Conservation (phyloP, 2,888 invertebrate species). For the Isotomurus palustris region DNA sequence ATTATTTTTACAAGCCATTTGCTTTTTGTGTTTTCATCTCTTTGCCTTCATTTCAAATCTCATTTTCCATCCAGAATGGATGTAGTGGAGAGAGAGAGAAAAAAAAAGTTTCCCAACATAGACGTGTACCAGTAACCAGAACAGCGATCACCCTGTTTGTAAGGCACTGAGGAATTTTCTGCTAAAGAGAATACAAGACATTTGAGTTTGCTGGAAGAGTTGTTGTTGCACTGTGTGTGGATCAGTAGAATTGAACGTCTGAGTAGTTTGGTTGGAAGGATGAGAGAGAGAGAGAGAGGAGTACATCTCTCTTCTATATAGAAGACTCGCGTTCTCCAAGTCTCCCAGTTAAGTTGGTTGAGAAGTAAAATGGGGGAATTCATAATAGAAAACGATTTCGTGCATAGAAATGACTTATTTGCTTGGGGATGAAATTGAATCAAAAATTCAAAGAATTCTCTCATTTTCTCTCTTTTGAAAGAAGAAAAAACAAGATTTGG, state of each 20-base stretch:
- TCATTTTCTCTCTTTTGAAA: conserved; percentile 42
- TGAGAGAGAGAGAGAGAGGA: background rate
- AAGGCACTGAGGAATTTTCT: too few relatives aligned
- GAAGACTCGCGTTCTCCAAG: background rate
- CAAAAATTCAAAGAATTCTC: conserved; percentile 46
- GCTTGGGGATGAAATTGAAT: conserved; percentile 46
- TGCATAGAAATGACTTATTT: conserved; percentile 47
- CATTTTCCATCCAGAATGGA: conserved; percentile 45
- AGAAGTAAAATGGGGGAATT: conserved; percentile 37
- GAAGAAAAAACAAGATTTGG: conserved; percentile 39
- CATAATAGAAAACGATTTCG: conserved; percentile 46
- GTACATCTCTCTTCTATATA: too few relatives aligned
- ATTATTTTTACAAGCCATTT: conserved; percentile 47
- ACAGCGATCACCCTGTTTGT: too few relatives aligned
- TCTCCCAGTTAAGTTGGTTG: background rate
- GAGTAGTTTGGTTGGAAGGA: background rate
- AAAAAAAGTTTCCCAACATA: too few relatives aligned
- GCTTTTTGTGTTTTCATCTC: conserved; percentile 45
- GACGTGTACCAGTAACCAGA: too few relatives aligned
- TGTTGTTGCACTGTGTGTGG: too few relatives aligned
- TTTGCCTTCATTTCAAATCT: conserved; percentile 45
- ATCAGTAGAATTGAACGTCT: too few relatives aligned
- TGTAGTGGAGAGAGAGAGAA: conserved; percentile 25
- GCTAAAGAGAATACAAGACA: too few relatives aligned
- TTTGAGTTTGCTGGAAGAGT: too few relatives aligned